Conservation (phyloP, 2,888 invertebrate species). For the Sepiola atlantica region DNA sequence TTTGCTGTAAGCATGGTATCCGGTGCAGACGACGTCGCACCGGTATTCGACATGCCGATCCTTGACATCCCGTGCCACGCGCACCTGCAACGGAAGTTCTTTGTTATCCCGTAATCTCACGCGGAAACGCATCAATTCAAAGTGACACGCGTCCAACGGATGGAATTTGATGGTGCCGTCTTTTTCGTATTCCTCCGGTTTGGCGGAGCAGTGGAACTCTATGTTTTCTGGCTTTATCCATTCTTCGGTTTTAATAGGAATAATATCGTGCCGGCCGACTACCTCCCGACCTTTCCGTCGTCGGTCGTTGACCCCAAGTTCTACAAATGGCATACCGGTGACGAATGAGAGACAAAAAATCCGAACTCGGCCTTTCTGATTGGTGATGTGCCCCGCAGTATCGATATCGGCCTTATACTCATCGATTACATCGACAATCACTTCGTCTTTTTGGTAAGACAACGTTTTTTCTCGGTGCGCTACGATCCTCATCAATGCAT, state of each 20-base stretch:
- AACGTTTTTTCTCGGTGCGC: conserved; percentile 70
- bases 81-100: conserved; percentile 95
- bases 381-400: conserved; percentile 68
- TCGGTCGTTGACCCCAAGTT: conserved; percentile 97
- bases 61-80: conserved; percentile 82
- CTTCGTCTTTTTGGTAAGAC: conserved; percentile 74
- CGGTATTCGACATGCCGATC: conserved; percentile 88
- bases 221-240: conserved; percentile 97
- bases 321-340: conserved; percentile 93
- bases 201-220: conserved; percentile 95
- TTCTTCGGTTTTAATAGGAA: conserved; percentile 93
- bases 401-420: conserved; percentile 74
- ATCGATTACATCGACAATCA: conserved; percentile 73
- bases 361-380: conserved; percentile 93
- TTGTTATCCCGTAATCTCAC: conserved; percentile 83
- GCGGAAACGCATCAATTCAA: conserved; percentile 95
- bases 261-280: conserved; percentile 98
- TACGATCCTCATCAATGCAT: conserved; percentile 81
- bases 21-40: conserved; percentile 96
- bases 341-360: conserved; percentile 97
- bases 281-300: conserved; percentile 99
- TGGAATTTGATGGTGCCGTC: conserved; percentile 77
- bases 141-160: conserved; percentile 97
- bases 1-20: conserved; percentile 94
- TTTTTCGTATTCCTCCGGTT: conserved; percentile 89